phyloP scores from a whole-genome alignment of 2,888 invertebrate genomes.

The Drosophila borborema region DNA sequence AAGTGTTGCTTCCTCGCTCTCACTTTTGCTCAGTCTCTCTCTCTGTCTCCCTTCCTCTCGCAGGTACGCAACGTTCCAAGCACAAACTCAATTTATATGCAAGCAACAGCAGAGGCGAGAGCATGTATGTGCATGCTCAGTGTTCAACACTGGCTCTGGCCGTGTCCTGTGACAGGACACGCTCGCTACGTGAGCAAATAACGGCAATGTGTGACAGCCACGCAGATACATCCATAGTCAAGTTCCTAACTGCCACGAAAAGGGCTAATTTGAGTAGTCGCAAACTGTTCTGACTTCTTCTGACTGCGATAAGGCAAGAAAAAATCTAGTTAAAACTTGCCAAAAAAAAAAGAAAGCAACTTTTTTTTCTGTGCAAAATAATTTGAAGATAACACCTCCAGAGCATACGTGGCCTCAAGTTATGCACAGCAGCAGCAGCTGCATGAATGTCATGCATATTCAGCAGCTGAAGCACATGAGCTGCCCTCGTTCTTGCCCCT shows the following conservation, averaged over 20 bases:
- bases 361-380: neutral
- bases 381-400: neutral
- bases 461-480: conserved; percentile 15
- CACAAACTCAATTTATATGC: conserved; percentile 70
- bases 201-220: conserved; percentile 56
- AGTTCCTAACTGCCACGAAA: conserved; percentile 27
- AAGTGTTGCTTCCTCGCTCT: neutral
- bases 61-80: conserved; percentile 17
- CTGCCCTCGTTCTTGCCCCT: neutral
- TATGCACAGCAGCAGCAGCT: conserved; percentile 14
- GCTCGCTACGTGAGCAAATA: conserved; percentile 64
- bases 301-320: neutral
- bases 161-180: conserved; percentile 73
- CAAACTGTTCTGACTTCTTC: conserved; percentile 27
- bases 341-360: no score
- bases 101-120: conserved; percentile 30
- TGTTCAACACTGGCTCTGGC: conserved; percentile 37
- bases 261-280: conserved; percentile 8
- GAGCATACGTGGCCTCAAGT: conserved; percentile 21
- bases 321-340: conserved; percentile 1
- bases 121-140: conserved; percentile 27
- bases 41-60: neutral
- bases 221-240: conserved; percentile 32
- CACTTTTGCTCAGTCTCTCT: neutral
- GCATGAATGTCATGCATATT: conserved; percentile 38